Evolutionary conservation across 2,113 vertebrate genomes (phyloP).

Genomic region (Eublepharis macularius): DNA sequence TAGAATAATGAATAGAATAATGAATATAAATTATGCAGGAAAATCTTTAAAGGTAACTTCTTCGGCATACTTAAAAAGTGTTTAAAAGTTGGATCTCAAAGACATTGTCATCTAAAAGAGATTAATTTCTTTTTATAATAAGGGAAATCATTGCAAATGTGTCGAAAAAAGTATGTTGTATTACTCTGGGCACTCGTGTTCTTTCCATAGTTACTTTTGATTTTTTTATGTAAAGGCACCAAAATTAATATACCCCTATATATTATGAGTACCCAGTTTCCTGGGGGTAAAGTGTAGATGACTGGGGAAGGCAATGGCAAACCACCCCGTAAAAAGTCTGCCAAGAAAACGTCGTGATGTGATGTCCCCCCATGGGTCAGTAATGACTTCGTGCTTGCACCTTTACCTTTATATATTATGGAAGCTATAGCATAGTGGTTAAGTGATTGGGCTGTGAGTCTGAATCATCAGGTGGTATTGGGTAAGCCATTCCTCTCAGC

Average conservation of each 20-base stretch:
- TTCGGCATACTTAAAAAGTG: constrained; percentile 60
- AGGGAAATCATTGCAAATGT: constrained; percentile 44
- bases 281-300: too few species aligned
- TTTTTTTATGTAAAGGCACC: constrained; percentile 7
- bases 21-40: constrained; percentile 58
- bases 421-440: too few species aligned
- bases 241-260: too few species aligned
- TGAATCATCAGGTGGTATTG: too few species aligned
- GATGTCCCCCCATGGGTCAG: too few species aligned
- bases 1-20: constrained; percentile 40
- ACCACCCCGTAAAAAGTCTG: too few species aligned
- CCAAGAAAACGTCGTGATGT: too few species aligned
- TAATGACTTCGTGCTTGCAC: too few species aligned
- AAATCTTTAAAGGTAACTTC: constrained; percentile 55
- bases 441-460: too few species aligned
- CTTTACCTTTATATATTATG: neutral
- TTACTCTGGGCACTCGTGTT: constrained; percentile 41
- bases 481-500: too few species aligned
- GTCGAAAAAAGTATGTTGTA: constrained; percentile 40
- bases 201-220: constrained; percentile 6
- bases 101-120: constrained; percentile 51
- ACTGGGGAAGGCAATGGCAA: too few species aligned
- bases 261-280: too few species aligned
- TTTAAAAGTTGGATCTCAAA: constrained; percentile 62
- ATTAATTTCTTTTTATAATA: constrained; percentile 54